Evolutionary conservation across 2,888 invertebrate species (phyloP), one percentile per base, ranked within the genome.

Genomic region (Eueremaeus valkanovi): DNA sequence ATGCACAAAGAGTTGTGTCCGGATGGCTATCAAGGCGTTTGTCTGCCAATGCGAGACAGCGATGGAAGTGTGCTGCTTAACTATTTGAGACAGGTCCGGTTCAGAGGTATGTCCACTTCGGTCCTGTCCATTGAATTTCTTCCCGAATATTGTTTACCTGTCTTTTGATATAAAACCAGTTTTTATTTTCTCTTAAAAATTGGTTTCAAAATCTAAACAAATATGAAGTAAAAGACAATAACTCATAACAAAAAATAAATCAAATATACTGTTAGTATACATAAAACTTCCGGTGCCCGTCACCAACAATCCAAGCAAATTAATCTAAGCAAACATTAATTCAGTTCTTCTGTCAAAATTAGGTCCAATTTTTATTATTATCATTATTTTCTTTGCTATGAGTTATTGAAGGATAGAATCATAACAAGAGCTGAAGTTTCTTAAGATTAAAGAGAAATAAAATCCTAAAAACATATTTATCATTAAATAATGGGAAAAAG

Each of bases 41-140:
- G 95, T 72, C 29, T 72, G 51, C 89, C 89, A 27, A 95, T 96
- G 95, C 88, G 89, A 79, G 94, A 95, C 0, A 92, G 92, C 21
- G 92, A 93, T 82, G 95, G 95, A 0, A 89, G 90, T 0, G 90
- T 91, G 78, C 87, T 96, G 72, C 87, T 94, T 40, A 88, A 90
- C 79, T 94, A 92, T 83, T 86, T 96, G 49, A 87, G 92, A 73
- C 91, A 90, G 82, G 95, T 95, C 31, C 87, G 90, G 82, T 96
- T 96, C 82, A 88, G 89, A 84, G 95, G 95, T 95, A 85, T 68
- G 40, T n/a, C 42, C 33, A 42, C n/a, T 49, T 61, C 66, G 16
- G 27, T 33, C 51, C n/a, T 55, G 8, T 13, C 24, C 24, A 16
- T 45, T 45, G 36, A 5, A 36, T 36, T 5, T 36, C 36, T n/a